Conservation (phyloP, 2,797 vertebrate species). For the Pachyuromys duprasi region DNA sequence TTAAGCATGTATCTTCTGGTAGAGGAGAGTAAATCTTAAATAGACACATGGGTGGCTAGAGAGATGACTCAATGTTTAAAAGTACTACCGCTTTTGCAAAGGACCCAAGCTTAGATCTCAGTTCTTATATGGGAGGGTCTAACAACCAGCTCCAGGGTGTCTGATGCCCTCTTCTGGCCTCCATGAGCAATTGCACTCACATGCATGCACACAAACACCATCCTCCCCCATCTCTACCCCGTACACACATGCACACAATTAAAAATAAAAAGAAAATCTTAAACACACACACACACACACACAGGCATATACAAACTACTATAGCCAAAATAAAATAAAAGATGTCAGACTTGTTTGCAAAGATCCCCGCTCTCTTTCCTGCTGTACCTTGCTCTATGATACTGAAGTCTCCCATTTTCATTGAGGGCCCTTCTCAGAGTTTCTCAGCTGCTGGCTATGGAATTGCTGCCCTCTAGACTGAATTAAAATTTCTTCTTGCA, state of each 20-base stretch:
- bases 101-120: background rate
- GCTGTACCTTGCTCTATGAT: background rate
- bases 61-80: background rate
- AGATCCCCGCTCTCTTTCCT: background rate
- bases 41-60: background rate
- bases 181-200: background rate
- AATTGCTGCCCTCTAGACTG: background rate
- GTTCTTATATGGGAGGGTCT: background rate
- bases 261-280: background rate
- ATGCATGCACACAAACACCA: background rate
- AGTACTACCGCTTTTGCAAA: background rate
- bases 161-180: background rate
- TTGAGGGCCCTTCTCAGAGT: fast-evolving
- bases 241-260: background rate
- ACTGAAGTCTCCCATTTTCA: no score
- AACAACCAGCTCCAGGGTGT: background rate
- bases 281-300: background rate
- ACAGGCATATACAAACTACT: background rate
- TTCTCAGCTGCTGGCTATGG: background rate
- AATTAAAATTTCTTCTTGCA: background rate
- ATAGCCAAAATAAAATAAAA: background rate
- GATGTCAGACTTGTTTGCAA: background rate
- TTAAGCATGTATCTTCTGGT: background rate
- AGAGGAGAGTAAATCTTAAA: background rate
- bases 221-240: no score